Base-by-base conservation (phyloP, 2,113 vertebrate species). In the Pachypanchax playfairii region DNA sequence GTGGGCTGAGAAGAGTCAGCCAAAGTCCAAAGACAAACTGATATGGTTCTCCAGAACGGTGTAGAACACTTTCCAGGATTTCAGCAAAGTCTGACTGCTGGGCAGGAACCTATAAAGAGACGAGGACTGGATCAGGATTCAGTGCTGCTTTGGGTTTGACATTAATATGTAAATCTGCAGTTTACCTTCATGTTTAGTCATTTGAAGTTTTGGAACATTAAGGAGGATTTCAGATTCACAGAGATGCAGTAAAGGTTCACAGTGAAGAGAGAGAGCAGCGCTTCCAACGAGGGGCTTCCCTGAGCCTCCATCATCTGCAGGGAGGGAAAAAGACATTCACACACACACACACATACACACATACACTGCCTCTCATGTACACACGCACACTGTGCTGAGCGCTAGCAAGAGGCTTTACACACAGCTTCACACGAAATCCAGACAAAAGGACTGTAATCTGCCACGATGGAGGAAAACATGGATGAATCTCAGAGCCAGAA, bases 281-380 rank as follows among this genome's bases (percentile, higher is more conserved):
- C n/a, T n/a, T 41, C 61, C 49, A 83, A 73, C 79, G 44, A 72
- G 74, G 85, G 87, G 85, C 84, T 87, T 85, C 78, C 84, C 87
- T 86, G 74, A 73, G 67, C 85, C 76, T 86, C 85, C 84, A 87
- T 85, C 85, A 87, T 89, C 80, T 87, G 84, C 82, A 89, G 85
- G 78, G 82, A 82, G 77, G 75, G 70, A 83, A 73, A 78, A 75
- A 77, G 65, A 63, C 51, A 58, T 24, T 35, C 60, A 52, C 69
- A 70, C 58, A 85, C 68, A 80, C 74, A 68, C 70, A 47, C 21
- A 76, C 60, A 52, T 66, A 70, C 58, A 85, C 68, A 80, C 74
- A 68, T 68, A 47, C 33, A 59, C 73, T 55, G 70, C 57, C 48
- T 67, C 74, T 66, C 22, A 77, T 63, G 74, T 63, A 65, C 83